Percentiles rank a stretch among this genome's conserved stretches.
Conservation (phyloP, 2,797 vertebrate species). For the Pantherophis alleghaniensis region DNA sequence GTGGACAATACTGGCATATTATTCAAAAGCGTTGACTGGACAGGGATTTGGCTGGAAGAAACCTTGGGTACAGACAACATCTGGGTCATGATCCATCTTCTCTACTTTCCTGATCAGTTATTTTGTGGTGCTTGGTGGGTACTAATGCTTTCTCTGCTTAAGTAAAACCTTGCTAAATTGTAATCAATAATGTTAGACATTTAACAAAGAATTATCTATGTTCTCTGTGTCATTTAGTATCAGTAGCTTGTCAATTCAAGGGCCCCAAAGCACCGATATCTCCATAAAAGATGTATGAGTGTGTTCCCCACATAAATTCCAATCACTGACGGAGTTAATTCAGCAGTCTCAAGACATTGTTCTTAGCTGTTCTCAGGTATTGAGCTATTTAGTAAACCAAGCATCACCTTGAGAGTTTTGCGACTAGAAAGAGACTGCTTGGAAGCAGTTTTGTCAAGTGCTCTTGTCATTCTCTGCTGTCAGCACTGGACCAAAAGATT, state of each 20-base stretch:
- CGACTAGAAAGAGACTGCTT: background rate
- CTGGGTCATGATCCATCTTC: background rate
- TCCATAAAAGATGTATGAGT: background rate
- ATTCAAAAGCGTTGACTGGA: background rate
- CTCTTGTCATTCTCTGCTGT: background rate
- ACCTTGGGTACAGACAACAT: background rate
- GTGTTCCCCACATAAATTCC: background rate
- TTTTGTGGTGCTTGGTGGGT: background rate
- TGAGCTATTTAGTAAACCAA: background rate
- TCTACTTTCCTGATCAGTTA: background rate
- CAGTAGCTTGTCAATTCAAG: background rate
- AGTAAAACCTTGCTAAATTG: background rate
- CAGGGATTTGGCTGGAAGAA: background rate
- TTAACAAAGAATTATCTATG: background rate
- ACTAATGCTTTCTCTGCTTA: background rate
- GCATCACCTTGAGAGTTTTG: background rate
- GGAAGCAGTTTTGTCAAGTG: background rate
- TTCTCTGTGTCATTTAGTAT: background rate
- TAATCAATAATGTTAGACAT: background rate
- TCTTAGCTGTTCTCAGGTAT: background rate
- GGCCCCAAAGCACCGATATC: background rate
- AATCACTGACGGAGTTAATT: background rate
- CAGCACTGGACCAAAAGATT: background rate
- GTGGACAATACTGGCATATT: background rate
- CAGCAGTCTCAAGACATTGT: background rate